A percentile compares a stretch with the other conserved stretches of the same genome.
These are phyloP conservation scores for Carposina sasakii DNA, from an alignment of 1,140 invertebrate species.

Conservation along the genomic window DNA sequence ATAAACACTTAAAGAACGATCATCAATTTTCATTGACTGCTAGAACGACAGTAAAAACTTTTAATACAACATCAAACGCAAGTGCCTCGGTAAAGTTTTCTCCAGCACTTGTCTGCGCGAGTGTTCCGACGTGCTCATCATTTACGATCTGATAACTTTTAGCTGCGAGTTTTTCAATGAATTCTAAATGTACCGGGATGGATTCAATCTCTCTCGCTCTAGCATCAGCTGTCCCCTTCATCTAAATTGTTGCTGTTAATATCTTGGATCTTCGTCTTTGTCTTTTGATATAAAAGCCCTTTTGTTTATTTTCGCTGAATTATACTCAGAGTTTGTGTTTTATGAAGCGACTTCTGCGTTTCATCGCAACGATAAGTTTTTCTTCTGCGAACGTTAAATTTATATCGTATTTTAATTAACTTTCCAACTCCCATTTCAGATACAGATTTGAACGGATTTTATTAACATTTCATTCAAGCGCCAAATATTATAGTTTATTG, in stretches of 20 bases:
- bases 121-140: conserved; percentile 25
- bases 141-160: conserved; percentile 69
- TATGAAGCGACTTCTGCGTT: too few relatives aligned
- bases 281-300: too few relatives aligned
- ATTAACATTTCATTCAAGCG: background rate
- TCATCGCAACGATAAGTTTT: too few relatives aligned
- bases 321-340: too few relatives aligned
- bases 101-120: background rate
- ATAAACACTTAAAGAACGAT: too few relatives aligned
- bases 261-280: too few relatives aligned
- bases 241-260: too few relatives aligned
- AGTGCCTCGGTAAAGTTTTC: background rate
- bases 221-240: too few relatives aligned
- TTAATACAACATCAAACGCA: background rate
- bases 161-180: conserved; percentile 69
- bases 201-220: conserved; percentile 20
- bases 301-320: too few relatives aligned
- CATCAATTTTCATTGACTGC: too few relatives aligned
- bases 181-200: conserved; percentile 62
- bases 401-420: background rate
- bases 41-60: background rate
- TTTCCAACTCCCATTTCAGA: background rate
- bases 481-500: too few relatives aligned
- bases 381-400: too few relatives aligned
- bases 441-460: background rate